Base-by-base conservation (phyloP, 2,888 invertebrate genomes). In the Rotaria macrura region DNA sequence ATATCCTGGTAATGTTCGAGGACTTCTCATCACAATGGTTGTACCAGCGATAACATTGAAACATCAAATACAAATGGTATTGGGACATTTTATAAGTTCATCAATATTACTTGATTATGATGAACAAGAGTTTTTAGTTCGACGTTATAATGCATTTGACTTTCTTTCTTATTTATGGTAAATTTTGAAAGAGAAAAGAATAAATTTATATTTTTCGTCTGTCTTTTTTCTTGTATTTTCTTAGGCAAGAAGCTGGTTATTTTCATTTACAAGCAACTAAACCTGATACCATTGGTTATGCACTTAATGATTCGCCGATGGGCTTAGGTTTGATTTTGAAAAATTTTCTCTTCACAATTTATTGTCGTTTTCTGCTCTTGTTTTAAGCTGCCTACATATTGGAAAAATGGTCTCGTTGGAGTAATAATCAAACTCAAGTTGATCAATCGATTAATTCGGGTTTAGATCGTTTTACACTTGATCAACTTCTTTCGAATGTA, bases 361-460 rank as follows among this genome's bases (percentile, higher is more conserved):
- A n/a, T 2, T 29, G 2, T 10, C 1, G 14, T 4, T 29, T 65
- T 29, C 29, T 5, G 4, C 20, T 38, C 34, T n/a, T 57, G n/a
- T 29, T 34, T 79, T n/a, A 43, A 79, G 95, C 95, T 0, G 95
- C 95, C 0, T 97, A 96, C 89, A 94, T 96, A 85, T 90, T 97
- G 23, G 96, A 97, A 89, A 96, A 96, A 90, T 96, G 95, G 91
- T 93, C 94, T 23, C 93, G 93, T 0, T 94, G 94, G 94, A 94
- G 94, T 40, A 72, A 84, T 47, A 65, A 49, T 0, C 92, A 93
- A 89, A 89, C 89, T 0, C 89, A 90, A 0, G 91, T 92, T 89
- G 91, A 90, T 34, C 89, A 91, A 0, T 91, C 93, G 0, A 89
- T 90, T 0, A 94, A 95, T 89, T 94, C 95, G 0, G 94, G 93